Evolutionary conservation across 2,113 vertebrate genomes (phyloP), one percentile per base, ranked within the genome.

Genomic region (Pelodiscus sinensis): DNA sequence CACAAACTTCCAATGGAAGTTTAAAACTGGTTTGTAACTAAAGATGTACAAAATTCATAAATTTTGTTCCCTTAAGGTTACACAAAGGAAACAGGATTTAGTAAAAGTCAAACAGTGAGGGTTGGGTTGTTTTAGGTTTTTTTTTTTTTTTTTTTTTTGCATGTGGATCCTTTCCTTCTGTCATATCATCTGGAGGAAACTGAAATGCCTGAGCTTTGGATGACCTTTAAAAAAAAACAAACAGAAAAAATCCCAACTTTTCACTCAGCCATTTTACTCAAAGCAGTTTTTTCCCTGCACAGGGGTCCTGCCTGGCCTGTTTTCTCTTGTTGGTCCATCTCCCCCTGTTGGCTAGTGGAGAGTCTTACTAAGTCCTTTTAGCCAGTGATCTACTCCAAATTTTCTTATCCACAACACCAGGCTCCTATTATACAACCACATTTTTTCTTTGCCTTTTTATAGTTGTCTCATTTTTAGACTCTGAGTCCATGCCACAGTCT

Each of bases 391-490:
- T 83, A 35, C 71, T 89, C 79, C 79, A 89, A 57, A 83, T 85
- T 75, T 83, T 81, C 81, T 90, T 82, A 75, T 88, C 58, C 75
- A 82, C 91, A 94, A 85, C 85, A 85, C 78, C 80, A 94, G 90
- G 86, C 21, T 92, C 56, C 54, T 80, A 82, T 96, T 97, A 92
- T 79, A 90, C 65, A 93, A 93, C 25, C 90, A 79, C 86, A 90
- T 85, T 87, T 96, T 96, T 93, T 50, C 78, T 79, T 87, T 89
- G 75, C 75, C 79, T 93, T 96, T 93, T 94, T 81, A 89, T 22
- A 91, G 91, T 60, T 89, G 62, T 75, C 55, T 93, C 75, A 57
- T 82, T 80, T 86, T 92, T 60, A 86, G 86, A 94, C 58, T 89
- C 73, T 8, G 54, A 96, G 89, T 71, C 78, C 44, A 14, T 75